A percentile compares a stretch with the other conserved stretches of the same genome.
phyloP scores from a whole-genome alignment of 2,888 invertebrate species.

The Metacarcinus magister region DNA sequence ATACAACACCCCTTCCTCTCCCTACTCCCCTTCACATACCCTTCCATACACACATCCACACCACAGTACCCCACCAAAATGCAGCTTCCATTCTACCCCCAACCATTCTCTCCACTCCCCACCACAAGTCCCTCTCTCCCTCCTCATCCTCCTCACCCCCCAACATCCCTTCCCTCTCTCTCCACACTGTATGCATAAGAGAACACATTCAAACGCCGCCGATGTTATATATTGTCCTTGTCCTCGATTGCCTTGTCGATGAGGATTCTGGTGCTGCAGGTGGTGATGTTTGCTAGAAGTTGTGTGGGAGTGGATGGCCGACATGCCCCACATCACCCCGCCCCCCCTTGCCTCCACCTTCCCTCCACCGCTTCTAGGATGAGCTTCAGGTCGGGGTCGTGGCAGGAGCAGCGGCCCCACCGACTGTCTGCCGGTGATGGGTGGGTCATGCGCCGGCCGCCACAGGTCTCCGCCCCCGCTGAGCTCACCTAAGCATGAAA shows the following conservation, averaged over 20 bases:
- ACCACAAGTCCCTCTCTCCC: background rate
- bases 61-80: background rate
- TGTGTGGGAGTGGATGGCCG: background rate
- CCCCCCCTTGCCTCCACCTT: background rate
- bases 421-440: conserved; percentile 58
- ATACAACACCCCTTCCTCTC: background rate
- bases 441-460: conserved; percentile 68
- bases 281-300: background rate
- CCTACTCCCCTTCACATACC: background rate
- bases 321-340: background rate
- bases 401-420: background rate
- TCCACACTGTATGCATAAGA: background rate
- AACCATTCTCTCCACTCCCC: background rate
- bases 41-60: background rate
- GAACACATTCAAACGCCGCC: background rate
- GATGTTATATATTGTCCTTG: background rate
- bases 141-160: background rate
- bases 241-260: background rate
- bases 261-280: background rate
- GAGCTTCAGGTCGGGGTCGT: conserved; percentile 14
- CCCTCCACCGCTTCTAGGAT: background rate
- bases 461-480: conserved; percentile 63
- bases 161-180: background rate
- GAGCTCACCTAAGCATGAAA: conserved; percentile 76
- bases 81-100: background rate